Conservation (phyloP, 2,113 vertebrate species). For the Silurus glanis region DNA sequence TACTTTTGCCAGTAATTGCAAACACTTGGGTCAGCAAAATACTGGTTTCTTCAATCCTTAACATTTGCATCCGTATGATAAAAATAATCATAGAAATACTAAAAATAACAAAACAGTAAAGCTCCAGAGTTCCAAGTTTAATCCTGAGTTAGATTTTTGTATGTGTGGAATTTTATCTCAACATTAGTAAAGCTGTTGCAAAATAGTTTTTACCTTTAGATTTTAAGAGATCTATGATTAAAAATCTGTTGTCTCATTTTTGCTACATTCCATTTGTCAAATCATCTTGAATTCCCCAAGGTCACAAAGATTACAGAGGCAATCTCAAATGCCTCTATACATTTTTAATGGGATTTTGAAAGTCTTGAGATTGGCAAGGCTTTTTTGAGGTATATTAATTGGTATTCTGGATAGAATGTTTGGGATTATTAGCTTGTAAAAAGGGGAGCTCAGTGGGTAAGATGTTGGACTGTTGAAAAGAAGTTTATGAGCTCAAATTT, state of each 20-base stretch:
- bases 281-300: too few relatives aligned
- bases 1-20: not conserved
- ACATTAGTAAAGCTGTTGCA: not conserved
- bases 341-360: too few relatives aligned
- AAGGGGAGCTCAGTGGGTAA: too few relatives aligned
- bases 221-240: not conserved
- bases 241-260: not conserved
- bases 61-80: not conserved
- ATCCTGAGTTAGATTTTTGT: not conserved
- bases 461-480: too few relatives aligned
- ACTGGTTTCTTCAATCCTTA: not conserved
- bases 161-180: not conserved
- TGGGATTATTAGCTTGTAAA: too few relatives aligned
- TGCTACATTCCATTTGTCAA: not conserved
- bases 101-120: not conserved
- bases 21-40: not conserved
- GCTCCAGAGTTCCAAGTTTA: not conserved
- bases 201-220: not conserved
- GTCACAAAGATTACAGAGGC: too few relatives aligned
- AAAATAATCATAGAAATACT: not conserved
- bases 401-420: too few relatives aligned
- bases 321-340: too few relatives aligned
- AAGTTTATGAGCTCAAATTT: too few relatives aligned
- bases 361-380: too few relatives aligned
- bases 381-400: too few relatives aligned